These are phyloP conservation scores for Gonioctena quinquepunctata DNA, from an alignment of 1,140 invertebrate genomes.

Conservation along the genomic window DNA sequence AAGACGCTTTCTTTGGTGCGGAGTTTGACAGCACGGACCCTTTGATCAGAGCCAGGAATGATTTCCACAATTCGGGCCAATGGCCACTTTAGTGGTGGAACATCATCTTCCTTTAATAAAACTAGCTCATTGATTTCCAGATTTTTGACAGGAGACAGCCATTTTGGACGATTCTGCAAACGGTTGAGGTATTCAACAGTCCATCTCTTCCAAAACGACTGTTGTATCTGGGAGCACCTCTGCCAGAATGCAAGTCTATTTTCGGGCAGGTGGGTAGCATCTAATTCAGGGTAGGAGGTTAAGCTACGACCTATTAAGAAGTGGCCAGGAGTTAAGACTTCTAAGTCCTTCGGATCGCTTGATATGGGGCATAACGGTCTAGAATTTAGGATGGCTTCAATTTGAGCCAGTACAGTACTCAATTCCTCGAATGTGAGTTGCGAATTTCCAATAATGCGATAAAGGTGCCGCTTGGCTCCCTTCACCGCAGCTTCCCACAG, in stretches of 20 bases:
- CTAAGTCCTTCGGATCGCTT: constrained; percentile 36
- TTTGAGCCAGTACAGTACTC: constrained; percentile 36
- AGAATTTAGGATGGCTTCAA: constrained; percentile 45
- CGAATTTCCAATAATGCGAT: constrained; percentile 31
- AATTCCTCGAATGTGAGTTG: constrained; percentile 45
- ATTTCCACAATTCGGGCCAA: constrained; percentile 31
- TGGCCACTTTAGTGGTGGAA: constrained; percentile 48
- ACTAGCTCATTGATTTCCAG: constrained; percentile 33
- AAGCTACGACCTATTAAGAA: constrained; percentile 50
- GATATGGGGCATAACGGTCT: constrained; percentile 42
- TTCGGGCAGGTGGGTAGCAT: constrained; percentile 25
- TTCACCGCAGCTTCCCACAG: constrained; percentile 35
- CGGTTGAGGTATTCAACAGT: constrained; percentile 43
- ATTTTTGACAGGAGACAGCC: background rate
- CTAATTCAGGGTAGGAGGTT: constrained; percentile 27
- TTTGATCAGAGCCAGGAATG: constrained; percentile 4
- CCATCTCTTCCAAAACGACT: constrained; percentile 49
- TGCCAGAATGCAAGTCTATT: constrained; percentile 36
- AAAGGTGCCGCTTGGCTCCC: constrained; percentile 24
- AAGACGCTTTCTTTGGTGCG: background rate
- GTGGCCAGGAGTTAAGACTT: constrained; percentile 48
- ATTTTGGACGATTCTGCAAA: constrained; percentile 18
- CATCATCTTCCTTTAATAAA: constrained; percentile 47
- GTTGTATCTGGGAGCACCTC: constrained; percentile 19
- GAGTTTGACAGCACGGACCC: constrained; percentile 6